Evolutionary conservation across 2,888 invertebrate species (phyloP).

Genomic region (Megastigmus dorsalis): DNA sequence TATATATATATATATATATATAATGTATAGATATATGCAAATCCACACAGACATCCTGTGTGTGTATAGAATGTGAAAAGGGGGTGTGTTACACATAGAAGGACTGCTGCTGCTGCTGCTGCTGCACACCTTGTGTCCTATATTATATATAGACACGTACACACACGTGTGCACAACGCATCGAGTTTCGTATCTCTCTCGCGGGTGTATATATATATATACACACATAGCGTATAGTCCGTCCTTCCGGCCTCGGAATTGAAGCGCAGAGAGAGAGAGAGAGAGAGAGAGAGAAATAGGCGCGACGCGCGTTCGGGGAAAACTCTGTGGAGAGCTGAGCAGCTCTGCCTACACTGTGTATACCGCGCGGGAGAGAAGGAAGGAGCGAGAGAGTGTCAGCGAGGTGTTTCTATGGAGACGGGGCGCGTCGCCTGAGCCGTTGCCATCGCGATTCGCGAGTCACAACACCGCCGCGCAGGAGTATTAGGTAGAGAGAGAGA

Average conservation of each 20-base stretch:
- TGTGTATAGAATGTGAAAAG: too few species aligned
- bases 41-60: too few species aligned
- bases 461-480: too few species aligned
- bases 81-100: too few species aligned
- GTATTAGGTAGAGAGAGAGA: too few species aligned
- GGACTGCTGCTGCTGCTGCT: background rate
- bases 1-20: too few species aligned
- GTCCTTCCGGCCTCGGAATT: slow-evolving; percentile 37
- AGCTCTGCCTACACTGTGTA: too few species aligned
- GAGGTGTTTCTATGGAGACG: slow-evolving; percentile 63
- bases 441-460: slow-evolving; percentile 71
- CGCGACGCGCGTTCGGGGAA: too few species aligned
- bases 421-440: slow-evolving; percentile 58
- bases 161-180: background rate
- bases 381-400: slow-evolving; percentile 40
- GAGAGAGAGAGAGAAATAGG: too few species aligned
- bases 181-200: background rate
- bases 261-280: slow-evolving; percentile 6
- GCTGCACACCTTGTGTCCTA: background rate
- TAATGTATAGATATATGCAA: too few species aligned
- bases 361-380: background rate
- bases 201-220: background rate
- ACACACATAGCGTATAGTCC: slow-evolving; percentile 53
- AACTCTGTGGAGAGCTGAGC: too few species aligned
- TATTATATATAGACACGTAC: background rate